phyloP scores from a whole-genome alignment of 2,113 vertebrate species.

The Fregetta grallaria region DNA sequence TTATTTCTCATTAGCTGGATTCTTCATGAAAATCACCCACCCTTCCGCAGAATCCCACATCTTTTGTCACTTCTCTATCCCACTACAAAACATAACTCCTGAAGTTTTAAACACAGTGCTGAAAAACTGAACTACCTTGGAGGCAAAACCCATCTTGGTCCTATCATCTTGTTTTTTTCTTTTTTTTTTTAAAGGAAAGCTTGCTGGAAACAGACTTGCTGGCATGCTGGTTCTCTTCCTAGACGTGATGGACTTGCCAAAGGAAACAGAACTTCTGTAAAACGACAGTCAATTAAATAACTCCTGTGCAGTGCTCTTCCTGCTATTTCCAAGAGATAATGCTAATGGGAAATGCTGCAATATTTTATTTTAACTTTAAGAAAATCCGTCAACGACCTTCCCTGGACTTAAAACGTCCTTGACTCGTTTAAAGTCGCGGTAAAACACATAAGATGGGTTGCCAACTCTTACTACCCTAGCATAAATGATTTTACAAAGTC shows the following conservation, averaged over 20 bases:
- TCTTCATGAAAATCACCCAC: neutral
- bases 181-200: neutral
- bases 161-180: no score
- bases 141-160: neutral
- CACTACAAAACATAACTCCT: neutral
- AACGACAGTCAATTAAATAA: conserved; percentile 11
- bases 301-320: neutral
- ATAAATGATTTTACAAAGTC: conserved; percentile 1
- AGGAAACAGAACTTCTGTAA: conserved; percentile 2
- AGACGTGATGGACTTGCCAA: neutral
- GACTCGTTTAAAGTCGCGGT: neutral
- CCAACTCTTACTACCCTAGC: conserved; percentile 1
- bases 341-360: neutral
- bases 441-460: neutral
- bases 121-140: neutral
- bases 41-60: neutral
- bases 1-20: neutral
- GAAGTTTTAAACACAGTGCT: neutral
- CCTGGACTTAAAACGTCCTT: conserved; percentile 24
- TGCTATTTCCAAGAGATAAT: conserved; percentile 8
- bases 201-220: neutral
- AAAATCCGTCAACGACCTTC: conserved; percentile 22
- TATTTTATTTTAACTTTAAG: conserved; percentile 47
- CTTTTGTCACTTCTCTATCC: neutral
- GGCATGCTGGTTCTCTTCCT: neutral